phyloP scores from a whole-genome alignment of 1,140 invertebrate species.

The Achroia grisella region DNA sequence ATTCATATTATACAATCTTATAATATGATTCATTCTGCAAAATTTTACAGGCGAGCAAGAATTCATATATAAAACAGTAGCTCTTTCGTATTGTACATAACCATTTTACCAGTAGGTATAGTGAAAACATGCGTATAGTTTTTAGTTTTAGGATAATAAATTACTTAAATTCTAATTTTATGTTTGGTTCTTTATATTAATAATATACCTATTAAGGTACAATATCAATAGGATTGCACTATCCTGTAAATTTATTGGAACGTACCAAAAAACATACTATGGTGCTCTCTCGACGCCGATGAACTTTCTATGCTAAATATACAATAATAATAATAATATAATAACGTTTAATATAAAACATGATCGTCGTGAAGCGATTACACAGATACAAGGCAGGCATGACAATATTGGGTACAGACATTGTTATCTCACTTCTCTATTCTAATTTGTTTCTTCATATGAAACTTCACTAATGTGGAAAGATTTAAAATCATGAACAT shows the following conservation, averaged over 20 bases:
- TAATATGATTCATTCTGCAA: constrained; percentile 73
- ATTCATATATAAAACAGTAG: constrained; percentile 75
- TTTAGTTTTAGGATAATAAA: constrained; percentile 74
- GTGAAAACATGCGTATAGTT: constrained; percentile 74
- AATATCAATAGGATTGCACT: constrained; percentile 70
- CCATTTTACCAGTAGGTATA: constrained; percentile 73
- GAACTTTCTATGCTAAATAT: constrained; percentile 69
- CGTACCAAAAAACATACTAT: constrained; percentile 64
- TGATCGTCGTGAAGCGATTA: constrained; percentile 54
- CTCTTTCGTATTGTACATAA: constrained; percentile 73
- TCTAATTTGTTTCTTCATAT: not conserved
- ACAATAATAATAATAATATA: constrained; percentile 47
- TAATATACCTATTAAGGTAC: no score
- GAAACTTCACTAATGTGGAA: no score
- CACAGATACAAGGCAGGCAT: constrained; percentile 59
- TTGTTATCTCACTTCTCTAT: constrained; percentile 45
- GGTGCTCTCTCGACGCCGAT: constrained; percentile 66
- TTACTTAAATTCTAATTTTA: constrained; percentile 74
- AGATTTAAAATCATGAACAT: not conserved
- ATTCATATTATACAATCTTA: constrained; percentile 74
- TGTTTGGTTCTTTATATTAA: constrained; percentile 75
- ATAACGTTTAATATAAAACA: constrained; percentile 54
- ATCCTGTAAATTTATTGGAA: constrained; percentile 64
- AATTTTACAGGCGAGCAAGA: constrained; percentile 75
- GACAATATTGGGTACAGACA: constrained; percentile 32